phyloP scores from a whole-genome alignment of 2,888 invertebrate genomes.

The Congeria kusceri region DNA sequence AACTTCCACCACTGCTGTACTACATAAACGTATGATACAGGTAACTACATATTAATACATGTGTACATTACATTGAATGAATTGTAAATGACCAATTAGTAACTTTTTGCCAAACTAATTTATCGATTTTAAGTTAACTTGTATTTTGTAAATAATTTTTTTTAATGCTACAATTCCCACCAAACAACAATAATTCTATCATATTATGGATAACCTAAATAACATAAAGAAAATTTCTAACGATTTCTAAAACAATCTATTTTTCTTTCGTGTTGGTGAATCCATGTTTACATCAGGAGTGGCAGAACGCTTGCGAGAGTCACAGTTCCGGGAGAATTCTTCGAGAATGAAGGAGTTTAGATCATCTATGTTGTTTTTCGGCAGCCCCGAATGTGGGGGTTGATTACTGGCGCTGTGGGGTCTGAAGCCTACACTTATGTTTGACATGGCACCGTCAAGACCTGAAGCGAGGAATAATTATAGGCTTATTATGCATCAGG shows the following conservation, averaged over 20 bases:
- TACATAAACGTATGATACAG: too few species aligned
- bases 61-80: too few species aligned
- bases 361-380: constrained; percentile 86
- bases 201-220: too few species aligned
- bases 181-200: too few species aligned
- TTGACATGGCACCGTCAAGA: constrained; percentile 85
- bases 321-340: constrained; percentile 91
- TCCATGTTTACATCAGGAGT: constrained; percentile 90
- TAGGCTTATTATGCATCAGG: background rate
- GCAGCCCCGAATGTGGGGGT: constrained; percentile 58
- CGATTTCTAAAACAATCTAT: constrained; percentile 85
- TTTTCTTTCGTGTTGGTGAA: constrained; percentile 91
- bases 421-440: constrained; percentile 82
- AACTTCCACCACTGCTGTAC: too few species aligned
- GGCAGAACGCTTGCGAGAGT: constrained; percentile 85
- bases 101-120: too few species aligned
- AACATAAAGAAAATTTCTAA: too few species aligned
- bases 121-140: too few species aligned
- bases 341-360: constrained; percentile 89
- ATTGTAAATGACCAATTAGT: too few species aligned
- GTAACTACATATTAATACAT: too few species aligned
- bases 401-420: constrained; percentile 73
- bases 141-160: too few species aligned
- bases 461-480: constrained; percentile 71
- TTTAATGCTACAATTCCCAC: too few species aligned